Evolutionary conservation across 2,113 vertebrate species (phyloP).

Genomic region (Sterrhoptilus dennistouni): DNA sequence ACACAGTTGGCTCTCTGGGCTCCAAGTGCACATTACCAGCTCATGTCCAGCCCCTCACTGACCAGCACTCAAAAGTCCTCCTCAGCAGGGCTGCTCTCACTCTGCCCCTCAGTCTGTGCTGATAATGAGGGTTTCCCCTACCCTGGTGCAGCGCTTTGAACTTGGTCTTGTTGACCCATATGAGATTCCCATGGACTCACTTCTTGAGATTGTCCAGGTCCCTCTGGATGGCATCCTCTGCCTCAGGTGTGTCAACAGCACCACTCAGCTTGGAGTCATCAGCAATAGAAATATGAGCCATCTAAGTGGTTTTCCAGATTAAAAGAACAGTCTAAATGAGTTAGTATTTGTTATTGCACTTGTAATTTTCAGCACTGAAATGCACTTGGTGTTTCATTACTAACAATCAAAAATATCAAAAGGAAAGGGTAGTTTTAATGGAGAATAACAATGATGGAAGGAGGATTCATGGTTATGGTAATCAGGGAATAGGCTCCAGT

Average conservation of each 20-base stretch:
- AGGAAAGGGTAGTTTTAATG: not conserved
- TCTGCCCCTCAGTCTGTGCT: not conserved
- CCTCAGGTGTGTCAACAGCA: not conserved
- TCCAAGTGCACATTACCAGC: not conserved
- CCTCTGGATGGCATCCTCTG: not conserved
- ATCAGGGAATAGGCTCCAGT: not conserved
- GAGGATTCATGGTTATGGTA: not conserved
- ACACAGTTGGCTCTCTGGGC: not conserved
- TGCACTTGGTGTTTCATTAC: not conserved
- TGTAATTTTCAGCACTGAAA: not conserved
- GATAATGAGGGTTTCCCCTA: rapidly evolving
- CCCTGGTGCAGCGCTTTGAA: too few species aligned
- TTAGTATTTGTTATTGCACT: not conserved
- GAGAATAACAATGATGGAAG: not conserved
- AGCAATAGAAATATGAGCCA: not conserved
- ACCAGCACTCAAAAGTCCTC: not conserved
- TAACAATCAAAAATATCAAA: not conserved
- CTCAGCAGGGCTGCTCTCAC: rapidly evolving
- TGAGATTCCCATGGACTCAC: too few species aligned
- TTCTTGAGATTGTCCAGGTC: not conserved
- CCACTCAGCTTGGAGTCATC: not conserved
- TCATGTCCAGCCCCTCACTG: not conserved
- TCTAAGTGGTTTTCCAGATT: not conserved
- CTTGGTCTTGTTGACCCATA: rapidly evolving
- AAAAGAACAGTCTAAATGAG: not conserved